Percentiles rank a stretch among this genome's conserved stretches.
Evolutionary conservation across 1,140 invertebrate species (phyloP).

Genomic region (Vollenhovia emeryi): DNA sequence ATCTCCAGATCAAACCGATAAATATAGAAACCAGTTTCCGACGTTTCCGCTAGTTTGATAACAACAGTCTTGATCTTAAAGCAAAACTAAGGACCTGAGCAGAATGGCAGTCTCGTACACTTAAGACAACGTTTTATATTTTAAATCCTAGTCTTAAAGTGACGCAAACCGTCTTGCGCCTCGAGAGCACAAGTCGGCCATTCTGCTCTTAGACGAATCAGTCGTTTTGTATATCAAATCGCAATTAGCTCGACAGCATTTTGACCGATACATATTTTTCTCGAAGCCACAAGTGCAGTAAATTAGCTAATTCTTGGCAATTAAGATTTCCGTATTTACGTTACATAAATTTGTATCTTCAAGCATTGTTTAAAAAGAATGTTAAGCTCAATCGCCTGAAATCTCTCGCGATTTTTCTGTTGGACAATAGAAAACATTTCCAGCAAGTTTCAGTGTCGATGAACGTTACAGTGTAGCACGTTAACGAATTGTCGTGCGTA

Average conservation of each 20-base stretch:
- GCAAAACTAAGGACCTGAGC: neutral
- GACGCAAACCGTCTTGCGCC: no score
- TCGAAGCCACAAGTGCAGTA: neutral
- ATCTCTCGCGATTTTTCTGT: no score
- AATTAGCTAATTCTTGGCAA: neutral
- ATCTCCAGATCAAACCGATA: constrained; percentile 70
- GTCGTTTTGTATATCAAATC: neutral
- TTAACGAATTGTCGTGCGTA: constrained; percentile 36
- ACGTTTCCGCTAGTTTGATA: constrained; percentile 45
- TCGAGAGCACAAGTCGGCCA: no score
- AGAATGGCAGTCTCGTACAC: no score
- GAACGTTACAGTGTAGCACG: neutral
- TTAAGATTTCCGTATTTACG: neutral
- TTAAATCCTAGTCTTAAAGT: no score
- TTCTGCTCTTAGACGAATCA: no score
- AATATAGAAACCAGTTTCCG: constrained; percentile 68
- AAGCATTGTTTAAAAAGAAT: neutral
- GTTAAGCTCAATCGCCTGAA: no score
- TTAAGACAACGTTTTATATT: no score
- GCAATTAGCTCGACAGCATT: neutral
- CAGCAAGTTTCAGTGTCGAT: neutral
- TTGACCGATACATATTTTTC: neutral
- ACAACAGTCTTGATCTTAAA: neutral
- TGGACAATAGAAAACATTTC: neutral
- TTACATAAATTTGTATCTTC: neutral